Conservation (phyloP, 2,797 vertebrate species). For the Morelia viridis region DNA sequence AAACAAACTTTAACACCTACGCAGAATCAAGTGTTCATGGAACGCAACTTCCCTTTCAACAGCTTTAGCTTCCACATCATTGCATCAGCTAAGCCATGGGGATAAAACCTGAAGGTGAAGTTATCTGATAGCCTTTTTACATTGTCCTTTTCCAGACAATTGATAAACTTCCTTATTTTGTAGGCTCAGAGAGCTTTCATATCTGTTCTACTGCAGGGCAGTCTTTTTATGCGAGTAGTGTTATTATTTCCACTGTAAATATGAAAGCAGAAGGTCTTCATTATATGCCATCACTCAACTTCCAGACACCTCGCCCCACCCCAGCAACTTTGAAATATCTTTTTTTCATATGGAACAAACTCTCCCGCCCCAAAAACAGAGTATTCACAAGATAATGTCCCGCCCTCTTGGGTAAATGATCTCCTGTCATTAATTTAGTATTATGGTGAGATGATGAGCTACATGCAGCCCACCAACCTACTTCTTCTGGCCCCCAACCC, state of each 20-base stretch:
- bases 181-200: neutral
- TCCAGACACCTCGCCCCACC: neutral
- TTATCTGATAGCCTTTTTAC: neutral
- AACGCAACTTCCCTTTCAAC: neutral
- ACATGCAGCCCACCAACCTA: neutral
- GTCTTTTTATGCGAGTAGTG: constrained; percentile 16
- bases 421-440: neutral
- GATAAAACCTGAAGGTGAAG: neutral
- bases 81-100: neutral
- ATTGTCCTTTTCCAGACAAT: constrained; percentile 16
- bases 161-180: constrained; percentile 24
- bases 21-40: neutral
- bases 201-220: neutral
- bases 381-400: neutral
- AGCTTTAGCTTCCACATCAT: neutral
- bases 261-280: neutral
- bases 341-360: neutral
- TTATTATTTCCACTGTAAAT: constrained; percentile 29
- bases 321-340: constrained; percentile 1
- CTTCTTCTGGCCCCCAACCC: neutral
- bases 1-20: neutral
- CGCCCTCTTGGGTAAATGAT: neutral
- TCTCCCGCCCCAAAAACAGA: neutral
- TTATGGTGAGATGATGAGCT: neutral
- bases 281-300: neutral